These are phyloP conservation scores for Crenuchus spilurus DNA, from an alignment of 2,797 vertebrate genomes.

Conservation along the genomic window DNA sequence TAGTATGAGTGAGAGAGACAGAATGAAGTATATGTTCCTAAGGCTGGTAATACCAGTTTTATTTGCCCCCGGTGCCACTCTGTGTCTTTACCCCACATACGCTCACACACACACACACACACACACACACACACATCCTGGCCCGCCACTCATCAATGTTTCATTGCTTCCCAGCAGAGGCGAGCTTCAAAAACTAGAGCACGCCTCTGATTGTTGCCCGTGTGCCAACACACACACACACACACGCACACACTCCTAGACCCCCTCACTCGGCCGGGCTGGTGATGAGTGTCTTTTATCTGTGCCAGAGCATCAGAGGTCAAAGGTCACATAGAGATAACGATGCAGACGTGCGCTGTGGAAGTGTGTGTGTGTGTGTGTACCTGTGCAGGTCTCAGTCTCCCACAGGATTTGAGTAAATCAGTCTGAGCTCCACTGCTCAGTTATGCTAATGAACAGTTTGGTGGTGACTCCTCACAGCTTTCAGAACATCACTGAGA, in stretches of 20 bases:
- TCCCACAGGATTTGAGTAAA: conserved; percentile 27
- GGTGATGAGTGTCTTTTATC: conserved; percentile 84
- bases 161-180: conserved; percentile 91
- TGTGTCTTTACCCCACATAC: conserved; percentile 27
- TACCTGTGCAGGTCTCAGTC: neutral
- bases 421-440: conserved; percentile 35
- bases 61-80: conserved; percentile 35
- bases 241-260: conserved; percentile 62
- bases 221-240: conserved; percentile 74
- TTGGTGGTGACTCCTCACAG: too few species aligned
- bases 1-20: neutral
- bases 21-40: conserved; percentile 11
- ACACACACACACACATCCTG: conserved; percentile 76
- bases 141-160: conserved; percentile 92
- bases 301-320: conserved; percentile 81
- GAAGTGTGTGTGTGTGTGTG: conserved; percentile 74
- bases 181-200: conserved; percentile 86
- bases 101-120: conserved; percentile 55
- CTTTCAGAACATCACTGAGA: too few species aligned
- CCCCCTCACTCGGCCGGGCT: conserved; percentile 76
- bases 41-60: conserved; percentile 41
- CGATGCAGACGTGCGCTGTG: conserved; percentile 81
- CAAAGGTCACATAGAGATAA: conserved; percentile 89
- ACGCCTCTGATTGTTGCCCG: conserved; percentile 86
- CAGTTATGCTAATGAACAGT: conserved; percentile 67